Base-by-base conservation (phyloP, 2,797 vertebrate genomes). In the Eulemur mongoz region DNA sequence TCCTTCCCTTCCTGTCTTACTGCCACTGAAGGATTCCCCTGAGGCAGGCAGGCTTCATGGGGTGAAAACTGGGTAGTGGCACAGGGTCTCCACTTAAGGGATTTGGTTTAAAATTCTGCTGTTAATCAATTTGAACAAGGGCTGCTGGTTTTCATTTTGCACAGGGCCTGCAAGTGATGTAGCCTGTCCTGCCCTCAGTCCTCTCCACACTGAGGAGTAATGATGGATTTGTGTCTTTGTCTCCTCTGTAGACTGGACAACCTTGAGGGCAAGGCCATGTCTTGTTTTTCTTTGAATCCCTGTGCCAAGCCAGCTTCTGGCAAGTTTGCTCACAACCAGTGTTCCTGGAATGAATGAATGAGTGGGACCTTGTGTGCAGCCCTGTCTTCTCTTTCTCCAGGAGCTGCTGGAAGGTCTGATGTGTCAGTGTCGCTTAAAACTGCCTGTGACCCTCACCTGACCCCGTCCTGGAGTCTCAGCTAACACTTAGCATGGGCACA, bases 41-140 rank as follows among this genome's bases (percentile, higher is more conserved):
- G 48, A 30, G 48, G 11, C 35, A 4, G 0, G 2, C 15, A 2
- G n/a, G 12, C 7, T 35, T 69, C 40, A 1, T 2, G 9, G 13
- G 7, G 2, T 3, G 4, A 7, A 25, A 4, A 59, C 40, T 7
- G 7, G 25, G 25, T 1, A 0, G 30, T 54, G 48, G 48, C 23
- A 25, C 22, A 52, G 65, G 14, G 22, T 12, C 45, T 8, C 25
- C 10, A 4, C 4, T 32, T 20, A 57, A 57, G 23, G 54, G 20
- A 8, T 7, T 57, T 57, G 54, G 83, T 25, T 20, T 70, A 54
- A 70, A 40, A 27, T 10, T 35, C n/a, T 84, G n/a, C 6, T 7
- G 23, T 38, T 69, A 17, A 10, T 12, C 38, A 18, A 15, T 52
- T 38, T 30, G 30, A 27, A 45, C 38, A 45, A 61, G 6, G 20